These are phyloP conservation scores for Hyalella azteca DNA, from an alignment of 2,888 invertebrate species.

Conservation along the genomic window DNA sequence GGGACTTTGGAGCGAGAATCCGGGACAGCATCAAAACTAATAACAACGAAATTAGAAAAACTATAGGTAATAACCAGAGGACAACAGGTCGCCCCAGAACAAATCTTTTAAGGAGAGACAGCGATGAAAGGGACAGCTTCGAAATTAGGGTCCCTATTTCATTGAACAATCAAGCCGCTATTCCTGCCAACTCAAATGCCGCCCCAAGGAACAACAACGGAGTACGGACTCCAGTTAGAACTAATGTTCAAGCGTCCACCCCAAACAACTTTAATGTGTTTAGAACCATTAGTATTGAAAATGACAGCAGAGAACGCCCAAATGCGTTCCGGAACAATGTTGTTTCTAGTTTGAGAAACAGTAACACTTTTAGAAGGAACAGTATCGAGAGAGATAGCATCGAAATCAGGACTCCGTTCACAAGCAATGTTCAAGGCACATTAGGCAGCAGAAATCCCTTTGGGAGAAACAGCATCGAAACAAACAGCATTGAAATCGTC, in stretches of 20 bases:
- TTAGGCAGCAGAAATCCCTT: slow-evolving; percentile 18
- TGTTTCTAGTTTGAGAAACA: too few species aligned
- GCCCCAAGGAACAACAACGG: not conserved
- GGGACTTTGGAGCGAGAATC: slow-evolving; percentile 12
- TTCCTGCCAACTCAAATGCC: not conserved
- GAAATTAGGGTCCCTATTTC: slow-evolving; percentile 12
- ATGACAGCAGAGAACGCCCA: slow-evolving; percentile 1
- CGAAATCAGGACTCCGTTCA: slow-evolving; percentile 8
- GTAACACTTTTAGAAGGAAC: slow-evolving; percentile 8
- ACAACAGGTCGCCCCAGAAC: not conserved
- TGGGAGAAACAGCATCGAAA: slow-evolving; percentile 10
- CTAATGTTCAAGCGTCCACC: not conserved
- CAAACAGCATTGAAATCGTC: slow-evolving; percentile 36
- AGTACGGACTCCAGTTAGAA: not conserved
- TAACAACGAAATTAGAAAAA: not conserved
- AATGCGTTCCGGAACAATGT: slow-evolving; percentile 18
- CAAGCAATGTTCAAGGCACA: not conserved
- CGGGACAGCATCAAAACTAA: not conserved
- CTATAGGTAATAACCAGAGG: not conserved
- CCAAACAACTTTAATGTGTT: not conserved
- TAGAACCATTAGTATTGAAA: not conserved
- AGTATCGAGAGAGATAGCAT: slow-evolving; percentile 22
- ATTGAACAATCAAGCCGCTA: not conserved
- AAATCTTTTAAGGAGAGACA: not conserved
- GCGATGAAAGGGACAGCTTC: slow-evolving; percentile 25